Base-by-base conservation (phyloP, 2,797 vertebrate genomes). In the Petrocephalus schoutedeni region DNA sequence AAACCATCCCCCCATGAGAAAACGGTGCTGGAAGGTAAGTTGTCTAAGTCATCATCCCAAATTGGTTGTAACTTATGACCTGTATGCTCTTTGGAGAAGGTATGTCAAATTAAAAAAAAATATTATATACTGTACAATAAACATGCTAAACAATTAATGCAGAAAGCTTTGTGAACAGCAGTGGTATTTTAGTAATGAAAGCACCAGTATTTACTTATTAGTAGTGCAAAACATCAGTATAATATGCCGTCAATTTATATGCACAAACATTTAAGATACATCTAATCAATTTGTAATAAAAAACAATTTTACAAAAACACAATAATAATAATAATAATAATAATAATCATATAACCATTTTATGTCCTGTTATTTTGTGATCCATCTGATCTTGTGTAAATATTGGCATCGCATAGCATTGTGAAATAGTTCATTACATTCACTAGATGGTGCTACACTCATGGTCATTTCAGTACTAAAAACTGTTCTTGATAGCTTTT, bases 371-470 rank as follows among this genome's bases (percentile, higher is more conserved):
- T 23, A 54, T 54, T 54, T 71, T 71, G 51, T 84, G n/a, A 54
- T 21, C 4, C 45, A 32, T 54, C 51, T 28, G 51, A 4, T 85
- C 83, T n/a, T 36, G 23, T 57, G 51, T 19, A 21, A 28, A 57
- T 32, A 14, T 36, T 45, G 14, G 58, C n/a, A 23, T 21, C 57
- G 54, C 49, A 83, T 12, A 23, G 45, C n/a, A 61, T 59, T 41
- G 85, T 61, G 58, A 19, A 86, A 21, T 86, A 67, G 16, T 28
- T 6, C 21, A 2, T 41, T 58, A n/a, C 21, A 56, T 14, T 28
- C 85, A 67, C 32, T 45, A 86, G 85, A 64, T 86, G 85, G 85
- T 12, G 85, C 32, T 86, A 45, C 57, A 23, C 19, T 64, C 58
- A 45, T 45, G 57, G 19, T 49, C 5, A 86, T 86, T 64, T 23